A percentile compares a stretch with the other conserved stretches of the same genome.
phyloP scores from a whole-genome alignment of 2,113 vertebrate genomes.

The Tretioscincus oriximinensis region DNA sequence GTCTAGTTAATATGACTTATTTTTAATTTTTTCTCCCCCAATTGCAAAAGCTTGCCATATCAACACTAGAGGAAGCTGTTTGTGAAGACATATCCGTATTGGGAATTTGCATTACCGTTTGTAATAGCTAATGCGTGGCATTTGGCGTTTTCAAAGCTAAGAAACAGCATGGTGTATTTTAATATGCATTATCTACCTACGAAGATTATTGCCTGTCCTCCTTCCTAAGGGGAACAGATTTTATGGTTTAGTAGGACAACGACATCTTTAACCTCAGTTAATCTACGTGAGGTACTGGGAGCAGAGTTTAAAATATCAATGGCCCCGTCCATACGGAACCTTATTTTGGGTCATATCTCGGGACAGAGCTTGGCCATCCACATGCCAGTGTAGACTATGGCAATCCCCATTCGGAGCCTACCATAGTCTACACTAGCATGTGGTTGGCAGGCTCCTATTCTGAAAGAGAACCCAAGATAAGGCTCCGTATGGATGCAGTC shows the following conservation, averaged over 20 bases:
- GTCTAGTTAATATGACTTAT: slow-evolving; percentile 20
- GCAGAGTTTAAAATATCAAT: background rate
- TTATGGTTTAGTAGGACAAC: background rate
- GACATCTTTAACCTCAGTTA: background rate
- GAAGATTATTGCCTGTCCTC: background rate
- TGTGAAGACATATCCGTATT: background rate
- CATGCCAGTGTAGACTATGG: no score
- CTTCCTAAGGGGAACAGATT: background rate
- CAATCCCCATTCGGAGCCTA: no score
- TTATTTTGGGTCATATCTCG: no score
- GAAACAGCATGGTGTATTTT: slow-evolving; percentile 1
- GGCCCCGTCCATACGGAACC: no score
- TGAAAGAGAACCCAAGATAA: no score
- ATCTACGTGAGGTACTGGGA: background rate
- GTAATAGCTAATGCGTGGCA: background rate
- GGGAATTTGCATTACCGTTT: slow-evolving; percentile 1
- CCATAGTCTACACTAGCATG: no score
- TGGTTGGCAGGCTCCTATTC: no score
- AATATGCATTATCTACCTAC: slow-evolving; percentile 10
- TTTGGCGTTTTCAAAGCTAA: background rate
- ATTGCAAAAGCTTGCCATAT: slow-evolving; percentile 12
- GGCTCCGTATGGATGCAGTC: no score
- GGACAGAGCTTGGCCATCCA: no score
- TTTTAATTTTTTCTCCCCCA: background rate
- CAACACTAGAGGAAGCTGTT: background rate